phyloP scores from a whole-genome alignment of 2,797 vertebrate species.

The Peromyscus nudipes region DNA sequence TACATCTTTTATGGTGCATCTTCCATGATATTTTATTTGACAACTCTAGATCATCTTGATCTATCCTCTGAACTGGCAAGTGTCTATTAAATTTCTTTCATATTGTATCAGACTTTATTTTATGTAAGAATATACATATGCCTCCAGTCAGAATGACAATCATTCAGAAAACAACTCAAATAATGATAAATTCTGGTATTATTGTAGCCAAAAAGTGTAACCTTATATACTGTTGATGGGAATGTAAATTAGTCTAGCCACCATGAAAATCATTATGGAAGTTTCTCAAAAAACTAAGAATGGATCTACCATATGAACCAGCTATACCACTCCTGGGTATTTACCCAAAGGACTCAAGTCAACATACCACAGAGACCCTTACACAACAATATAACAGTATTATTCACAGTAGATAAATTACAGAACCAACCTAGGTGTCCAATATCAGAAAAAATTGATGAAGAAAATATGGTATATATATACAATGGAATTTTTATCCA shows the following conservation, averaged over 20 bases:
- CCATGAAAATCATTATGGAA: background rate
- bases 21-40: slow-evolving; percentile 43
- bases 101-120: slow-evolving; percentile 13
- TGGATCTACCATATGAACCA: background rate
- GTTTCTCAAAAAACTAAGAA: background rate
- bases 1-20: slow-evolving; percentile 30
- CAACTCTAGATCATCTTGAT: slow-evolving; percentile 20
- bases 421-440: background rate
- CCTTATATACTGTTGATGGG: background rate
- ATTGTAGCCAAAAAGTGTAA: background rate
- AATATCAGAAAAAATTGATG: background rate
- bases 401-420: background rate
- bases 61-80: slow-evolving; percentile 39
- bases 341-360: background rate
- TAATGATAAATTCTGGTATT: background rate
- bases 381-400: background rate
- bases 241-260: background rate
- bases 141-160: background rate
- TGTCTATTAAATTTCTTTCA: slow-evolving; percentile 43
- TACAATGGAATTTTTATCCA: background rate
- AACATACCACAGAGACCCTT: background rate
- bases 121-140: background rate
- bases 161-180: background rate
- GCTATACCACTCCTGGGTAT: background rate
- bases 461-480: background rate